Evolutionary conservation across 1,140 invertebrate genomes (phyloP).

Genomic region (Teleogryllus occipitalis): DNA sequence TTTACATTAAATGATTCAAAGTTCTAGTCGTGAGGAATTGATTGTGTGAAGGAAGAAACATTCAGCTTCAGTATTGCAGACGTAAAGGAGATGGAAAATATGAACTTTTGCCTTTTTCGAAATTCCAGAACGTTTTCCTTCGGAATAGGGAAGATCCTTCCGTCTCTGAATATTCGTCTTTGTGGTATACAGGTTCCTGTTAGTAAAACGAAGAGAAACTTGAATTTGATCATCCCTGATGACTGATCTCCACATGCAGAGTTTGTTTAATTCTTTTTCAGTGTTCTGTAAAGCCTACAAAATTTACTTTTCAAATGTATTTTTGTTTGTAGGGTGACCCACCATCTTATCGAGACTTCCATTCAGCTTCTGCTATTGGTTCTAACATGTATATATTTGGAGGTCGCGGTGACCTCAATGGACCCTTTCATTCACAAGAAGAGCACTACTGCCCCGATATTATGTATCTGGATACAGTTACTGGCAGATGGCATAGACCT

Average conservation of each 20-base stretch:
- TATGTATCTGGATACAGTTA: slow-evolving; percentile 63
- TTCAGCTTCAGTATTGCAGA: too few relatives aligned
- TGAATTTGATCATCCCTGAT: background rate
- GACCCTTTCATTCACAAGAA: slow-evolving; percentile 48
- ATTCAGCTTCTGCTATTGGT: slow-evolving; percentile 66
- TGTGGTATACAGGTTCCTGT: too few relatives aligned
- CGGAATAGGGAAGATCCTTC: too few relatives aligned
- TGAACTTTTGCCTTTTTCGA: too few relatives aligned
- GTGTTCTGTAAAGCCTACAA: background rate
- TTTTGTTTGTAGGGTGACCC: slow-evolving; percentile 37
- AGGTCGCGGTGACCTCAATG: slow-evolving; percentile 61
- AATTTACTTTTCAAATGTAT: background rate
- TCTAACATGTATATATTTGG: slow-evolving; percentile 80
- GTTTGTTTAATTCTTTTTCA: background rate
- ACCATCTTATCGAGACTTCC: slow-evolving; percentile 77
- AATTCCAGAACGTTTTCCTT: too few relatives aligned
- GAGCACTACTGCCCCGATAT: slow-evolving; percentile 73
- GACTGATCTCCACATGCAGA: background rate
- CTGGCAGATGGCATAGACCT: slow-evolving; percentile 57
- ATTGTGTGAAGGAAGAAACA: too few relatives aligned
- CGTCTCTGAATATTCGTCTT: too few relatives aligned
- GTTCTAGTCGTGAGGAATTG: too few relatives aligned
- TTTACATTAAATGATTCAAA: too few relatives aligned
- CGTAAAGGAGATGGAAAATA: too few relatives aligned
- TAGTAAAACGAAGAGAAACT: background rate